A percentile compares a stretch with the other conserved stretches of the same genome.
phyloP scores from a whole-genome alignment of 2,113 vertebrate species.

The Athene cunicularia region DNA sequence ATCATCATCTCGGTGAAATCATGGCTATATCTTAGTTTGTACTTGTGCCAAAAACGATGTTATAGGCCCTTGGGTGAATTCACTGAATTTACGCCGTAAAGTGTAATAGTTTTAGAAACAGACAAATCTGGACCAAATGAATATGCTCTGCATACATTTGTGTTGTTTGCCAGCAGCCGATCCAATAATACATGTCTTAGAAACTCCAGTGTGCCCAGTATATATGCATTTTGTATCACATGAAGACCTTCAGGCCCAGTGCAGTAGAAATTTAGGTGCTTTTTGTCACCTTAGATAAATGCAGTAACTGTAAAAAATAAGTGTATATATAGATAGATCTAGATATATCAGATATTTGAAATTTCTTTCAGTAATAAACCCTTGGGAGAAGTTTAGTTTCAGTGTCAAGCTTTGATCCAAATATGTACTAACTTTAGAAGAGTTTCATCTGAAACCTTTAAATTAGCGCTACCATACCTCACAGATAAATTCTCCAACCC shows the following conservation, averaged over 20 bases:
- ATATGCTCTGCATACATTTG: neutral
- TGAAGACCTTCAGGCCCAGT: neutral
- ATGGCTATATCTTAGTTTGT: neutral
- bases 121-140: neutral
- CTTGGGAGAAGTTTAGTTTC: neutral
- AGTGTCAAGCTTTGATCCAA: neutral
- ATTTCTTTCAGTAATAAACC: neutral
- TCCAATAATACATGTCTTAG: neutral
- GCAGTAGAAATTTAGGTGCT: neutral
- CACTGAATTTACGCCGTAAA: neutral
- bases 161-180: neutral
- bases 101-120: conserved; percentile 6
- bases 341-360: neutral
- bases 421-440: neutral
- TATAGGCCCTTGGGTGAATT: neutral
- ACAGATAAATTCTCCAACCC: neutral
- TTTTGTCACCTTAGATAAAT: neutral
- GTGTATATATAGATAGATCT: neutral
- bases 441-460: neutral
- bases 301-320: neutral
- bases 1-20: neutral
- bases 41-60: neutral
- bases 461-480: neutral
- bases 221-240: neutral
- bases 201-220: neutral